Conservation (phyloP, 2,113 vertebrate genomes). For the Bos taurus region DNA sequence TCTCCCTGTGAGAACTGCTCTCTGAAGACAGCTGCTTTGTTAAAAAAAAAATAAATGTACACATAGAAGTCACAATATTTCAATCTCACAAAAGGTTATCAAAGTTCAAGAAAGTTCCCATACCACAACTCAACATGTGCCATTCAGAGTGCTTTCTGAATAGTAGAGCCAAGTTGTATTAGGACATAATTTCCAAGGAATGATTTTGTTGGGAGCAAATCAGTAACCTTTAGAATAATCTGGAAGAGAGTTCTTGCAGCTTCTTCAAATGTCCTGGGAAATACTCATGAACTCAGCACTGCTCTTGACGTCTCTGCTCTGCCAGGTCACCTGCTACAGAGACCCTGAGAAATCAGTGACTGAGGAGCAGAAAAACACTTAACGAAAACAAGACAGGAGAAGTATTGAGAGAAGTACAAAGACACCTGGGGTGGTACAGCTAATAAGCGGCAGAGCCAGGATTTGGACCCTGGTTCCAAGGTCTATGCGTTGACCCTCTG, state of each 20-base stretch:
- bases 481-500: accelerated
- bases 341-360: not conserved
- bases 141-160: not conserved
- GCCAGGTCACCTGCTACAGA: not conserved
- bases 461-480: not conserved
- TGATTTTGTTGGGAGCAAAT: not conserved
- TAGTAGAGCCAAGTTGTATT: not conserved
- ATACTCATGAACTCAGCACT: not conserved
- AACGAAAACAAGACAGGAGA: not conserved
- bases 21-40: not conserved
- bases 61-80: not conserved
- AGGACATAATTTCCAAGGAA: not conserved
- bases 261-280: not conserved
- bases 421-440: no score
- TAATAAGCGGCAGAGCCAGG: not conserved
- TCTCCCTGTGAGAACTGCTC: not conserved
- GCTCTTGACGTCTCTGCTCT: not conserved
- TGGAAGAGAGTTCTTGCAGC: not conserved
- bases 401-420: not conserved
- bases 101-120: not conserved
- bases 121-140: not conserved
- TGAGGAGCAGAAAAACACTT: not conserved
- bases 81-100: not conserved
- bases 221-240: not conserved
- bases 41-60: not conserved